Evolutionary conservation across 2,797 vertebrate species (phyloP).

Genomic region (Chelmon rostratus): DNA sequence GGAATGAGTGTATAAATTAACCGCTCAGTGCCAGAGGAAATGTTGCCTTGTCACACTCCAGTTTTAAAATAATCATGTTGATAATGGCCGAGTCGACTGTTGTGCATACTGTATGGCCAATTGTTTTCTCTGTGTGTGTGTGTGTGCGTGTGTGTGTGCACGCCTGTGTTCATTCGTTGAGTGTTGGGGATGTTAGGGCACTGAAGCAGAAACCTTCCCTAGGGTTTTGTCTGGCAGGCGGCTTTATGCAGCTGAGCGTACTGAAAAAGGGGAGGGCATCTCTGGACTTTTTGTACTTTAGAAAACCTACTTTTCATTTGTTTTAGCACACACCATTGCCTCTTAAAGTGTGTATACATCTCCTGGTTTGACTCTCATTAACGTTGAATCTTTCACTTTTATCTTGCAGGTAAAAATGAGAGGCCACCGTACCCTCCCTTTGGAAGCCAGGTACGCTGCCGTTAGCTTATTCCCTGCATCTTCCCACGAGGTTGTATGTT

Average conservation of each 20-base stretch:
- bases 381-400: conserved; percentile 38
- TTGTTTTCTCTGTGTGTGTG: conserved; percentile 61
- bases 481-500: neutral
- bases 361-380: conserved; percentile 20
- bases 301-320: conserved; percentile 72
- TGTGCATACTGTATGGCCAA: conserved; percentile 55
- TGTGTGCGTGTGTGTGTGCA: conserved; percentile 30
- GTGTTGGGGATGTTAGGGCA: conserved; percentile 80
- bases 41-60: conserved; percentile 19
- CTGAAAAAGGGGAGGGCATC: conserved; percentile 75
- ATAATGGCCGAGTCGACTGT: conserved; percentile 34
- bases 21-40: neutral
- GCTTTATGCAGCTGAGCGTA: conserved; percentile 80
- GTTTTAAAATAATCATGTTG: conserved; percentile 38
- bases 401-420: conserved; percentile 91
- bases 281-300: conserved; percentile 77
- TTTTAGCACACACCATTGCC: conserved; percentile 52
- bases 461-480: neutral
- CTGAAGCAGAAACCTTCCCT: conserved; percentile 83
- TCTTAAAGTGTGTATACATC: conserved; percentile 22
- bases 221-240: conserved; percentile 81
- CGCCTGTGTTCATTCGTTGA: conserved; percentile 70
- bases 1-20: neutral
- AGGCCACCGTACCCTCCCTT: conserved; percentile 91
- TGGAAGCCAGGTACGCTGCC: conserved; percentile 87